A percentile compares a stretch with the other conserved stretches of the same genome.
Conservation (phyloP, 2,797 vertebrate species). For the Pangasius djambal region DNA sequence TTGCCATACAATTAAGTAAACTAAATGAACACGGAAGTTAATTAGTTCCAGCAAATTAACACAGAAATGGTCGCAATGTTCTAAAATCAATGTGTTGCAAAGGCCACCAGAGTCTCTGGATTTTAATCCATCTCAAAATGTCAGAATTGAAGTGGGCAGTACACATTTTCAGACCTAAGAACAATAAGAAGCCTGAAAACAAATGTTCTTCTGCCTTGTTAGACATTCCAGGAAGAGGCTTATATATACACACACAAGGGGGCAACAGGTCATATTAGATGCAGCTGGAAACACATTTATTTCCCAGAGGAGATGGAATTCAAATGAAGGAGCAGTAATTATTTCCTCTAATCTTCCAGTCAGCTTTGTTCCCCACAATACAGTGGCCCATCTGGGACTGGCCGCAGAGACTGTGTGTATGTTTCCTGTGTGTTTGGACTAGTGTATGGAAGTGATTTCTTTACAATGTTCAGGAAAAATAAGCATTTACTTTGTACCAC, state of each 20-base stretch:
- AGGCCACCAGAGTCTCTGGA: background rate
- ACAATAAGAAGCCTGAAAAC: background rate
- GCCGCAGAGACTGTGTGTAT: constrained; percentile 53
- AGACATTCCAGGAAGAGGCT: constrained; percentile 12
- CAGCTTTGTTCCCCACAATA: constrained; percentile 55
- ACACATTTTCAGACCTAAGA: background rate
- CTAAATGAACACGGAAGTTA: background rate
- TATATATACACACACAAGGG: constrained; percentile 2
- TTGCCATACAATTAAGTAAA: background rate
- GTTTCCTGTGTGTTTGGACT: constrained; percentile 20
- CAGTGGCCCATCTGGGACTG: constrained; percentile 57
- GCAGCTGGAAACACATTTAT: constrained; percentile 52
- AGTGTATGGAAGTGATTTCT: constrained; percentile 24
- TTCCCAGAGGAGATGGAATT: constrained; percentile 60
- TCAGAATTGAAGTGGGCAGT: background rate
- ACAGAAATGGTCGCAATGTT: background rate
- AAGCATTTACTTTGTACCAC: background rate
- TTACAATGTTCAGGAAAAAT: constrained; percentile 37
- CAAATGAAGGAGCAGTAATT: constrained; percentile 69
- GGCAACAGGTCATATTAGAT: constrained; percentile 49
- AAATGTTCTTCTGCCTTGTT: background rate
- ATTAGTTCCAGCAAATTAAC: constrained; percentile 16
- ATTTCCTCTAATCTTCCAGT: constrained; percentile 69
- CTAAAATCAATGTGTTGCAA: constrained; percentile 6
- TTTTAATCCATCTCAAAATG: constrained; percentile 4